phyloP scores from a whole-genome alignment of 2,888 invertebrate species.

The Brachylomia viminalis region DNA sequence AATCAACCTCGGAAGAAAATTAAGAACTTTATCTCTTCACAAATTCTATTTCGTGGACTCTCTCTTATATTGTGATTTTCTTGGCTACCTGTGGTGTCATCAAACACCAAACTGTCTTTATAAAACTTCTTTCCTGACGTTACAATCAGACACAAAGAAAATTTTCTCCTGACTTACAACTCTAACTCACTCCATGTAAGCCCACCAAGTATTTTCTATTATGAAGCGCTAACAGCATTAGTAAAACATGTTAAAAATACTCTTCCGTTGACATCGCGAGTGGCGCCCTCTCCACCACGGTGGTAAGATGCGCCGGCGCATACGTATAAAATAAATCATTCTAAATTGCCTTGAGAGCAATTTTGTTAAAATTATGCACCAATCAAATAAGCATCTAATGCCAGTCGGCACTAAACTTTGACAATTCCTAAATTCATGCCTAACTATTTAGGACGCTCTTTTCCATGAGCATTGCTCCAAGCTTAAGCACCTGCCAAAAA shows the following conservation, averaged over 20 bases:
- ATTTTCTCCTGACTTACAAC: no score
- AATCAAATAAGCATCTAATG: neutral
- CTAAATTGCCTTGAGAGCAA: neutral
- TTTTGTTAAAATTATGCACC: neutral
- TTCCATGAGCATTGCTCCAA: neutral
- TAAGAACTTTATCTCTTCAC: no score
- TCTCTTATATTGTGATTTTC: no score
- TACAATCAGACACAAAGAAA: neutral
- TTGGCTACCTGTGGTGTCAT: no score
- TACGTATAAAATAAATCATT: neutral
- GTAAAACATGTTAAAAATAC: constrained; percentile 81
- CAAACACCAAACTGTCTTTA: neutral
- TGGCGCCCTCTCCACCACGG: constrained; percentile 68
- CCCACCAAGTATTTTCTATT: constrained; percentile 73
- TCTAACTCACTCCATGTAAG: constrained; percentile 70
- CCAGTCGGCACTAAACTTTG: neutral
- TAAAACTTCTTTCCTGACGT: neutral
- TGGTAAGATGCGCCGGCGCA: constrained; percentile 48
- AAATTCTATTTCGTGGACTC: no score
- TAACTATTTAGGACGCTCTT: neutral
- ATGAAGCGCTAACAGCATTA: constrained; percentile 82
- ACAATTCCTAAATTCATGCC: neutral
- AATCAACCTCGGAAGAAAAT: no score
- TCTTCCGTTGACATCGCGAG: constrained; percentile 80
- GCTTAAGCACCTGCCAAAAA: neutral